phyloP scores from a whole-genome alignment of 2,888 invertebrate genomes.

The Timandra comae region DNA sequence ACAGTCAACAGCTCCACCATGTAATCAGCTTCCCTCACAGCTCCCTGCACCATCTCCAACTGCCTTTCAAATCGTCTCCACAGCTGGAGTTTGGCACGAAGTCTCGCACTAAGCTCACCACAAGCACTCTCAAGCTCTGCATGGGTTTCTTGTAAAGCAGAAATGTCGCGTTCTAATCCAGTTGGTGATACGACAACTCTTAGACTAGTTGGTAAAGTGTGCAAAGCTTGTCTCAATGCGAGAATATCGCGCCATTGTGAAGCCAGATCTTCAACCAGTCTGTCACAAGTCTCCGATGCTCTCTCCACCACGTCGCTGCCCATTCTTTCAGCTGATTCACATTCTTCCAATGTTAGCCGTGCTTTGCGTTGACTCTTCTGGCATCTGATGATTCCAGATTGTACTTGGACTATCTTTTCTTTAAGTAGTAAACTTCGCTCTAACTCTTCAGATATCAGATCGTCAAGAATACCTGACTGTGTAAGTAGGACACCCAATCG shows the following conservation, averaged over 20 bases:
- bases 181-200: slow-evolving; percentile 87
- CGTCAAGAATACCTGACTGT: slow-evolving; percentile 82
- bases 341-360: slow-evolving; percentile 81
- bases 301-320: slow-evolving; percentile 87
- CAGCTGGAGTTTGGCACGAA: slow-evolving; percentile 80
- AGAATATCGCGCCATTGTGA: slow-evolving; percentile 87
- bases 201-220: slow-evolving; percentile 85
- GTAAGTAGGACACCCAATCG: slow-evolving; percentile 83
- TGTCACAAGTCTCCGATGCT: slow-evolving; percentile 84
- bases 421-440: slow-evolving; percentile 85
- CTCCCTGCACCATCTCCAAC: slow-evolving; percentile 86
- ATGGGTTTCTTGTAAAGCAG: slow-evolving; percentile 81
- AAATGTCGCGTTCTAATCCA: slow-evolving; percentile 85
- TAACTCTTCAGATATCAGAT: slow-evolving; percentile 84
- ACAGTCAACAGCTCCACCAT: slow-evolving; percentile 91
- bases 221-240: slow-evolving; percentile 83
- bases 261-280: slow-evolving; percentile 81
- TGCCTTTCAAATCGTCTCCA: slow-evolving; percentile 89
- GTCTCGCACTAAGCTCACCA: slow-evolving; percentile 79
- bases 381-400: slow-evolving; percentile 82
- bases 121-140: slow-evolving; percentile 83
- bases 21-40: slow-evolving; percentile 89
- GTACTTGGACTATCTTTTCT: slow-evolving; percentile 84
- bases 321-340: slow-evolving; percentile 83
- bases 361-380: slow-evolving; percentile 81